A percentile compares a stretch with the other conserved stretches of the same genome.
Conservation (phyloP, 2,113 vertebrate genomes). For the Melanerpes aurifrons region DNA sequence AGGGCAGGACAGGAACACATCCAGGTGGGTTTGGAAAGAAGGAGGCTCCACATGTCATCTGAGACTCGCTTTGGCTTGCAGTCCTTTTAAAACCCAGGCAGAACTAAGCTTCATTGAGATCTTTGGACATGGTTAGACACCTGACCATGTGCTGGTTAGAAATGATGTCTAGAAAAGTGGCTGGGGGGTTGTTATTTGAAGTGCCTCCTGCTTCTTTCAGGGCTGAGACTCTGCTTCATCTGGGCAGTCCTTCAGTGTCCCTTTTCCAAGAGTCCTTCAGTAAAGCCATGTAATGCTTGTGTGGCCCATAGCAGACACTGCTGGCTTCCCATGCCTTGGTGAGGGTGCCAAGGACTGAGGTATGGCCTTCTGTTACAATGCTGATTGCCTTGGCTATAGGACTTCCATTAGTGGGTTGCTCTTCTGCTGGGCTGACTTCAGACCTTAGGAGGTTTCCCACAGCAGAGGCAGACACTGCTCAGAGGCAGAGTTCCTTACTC, state of each 20-base stretch:
- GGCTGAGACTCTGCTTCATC: background rate
- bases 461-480: background rate
- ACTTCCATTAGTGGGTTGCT: background rate
- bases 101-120: background rate
- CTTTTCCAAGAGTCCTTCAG: background rate
- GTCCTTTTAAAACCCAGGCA: background rate
- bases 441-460: background rate
- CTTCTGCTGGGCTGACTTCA: background rate
- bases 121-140: background rate
- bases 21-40: too few relatives aligned
- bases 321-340: background rate
- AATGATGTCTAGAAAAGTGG: background rate
- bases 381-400: rapidly evolving
- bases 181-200: background rate
- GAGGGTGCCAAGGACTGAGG: background rate
- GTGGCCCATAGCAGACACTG: background rate
- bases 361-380: rapidly evolving
- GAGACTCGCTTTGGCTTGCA: background rate
- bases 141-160: background rate
- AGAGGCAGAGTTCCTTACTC: background rate
- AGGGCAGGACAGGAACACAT: too few relatives aligned
- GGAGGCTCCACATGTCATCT: background rate
- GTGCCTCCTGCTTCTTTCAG: background rate
- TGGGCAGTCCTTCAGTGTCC: background rate
- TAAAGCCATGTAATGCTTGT: too few relatives aligned